Evolutionary conservation across 1,140 invertebrate genomes (phyloP).

Genomic region (Euura lappo): DNA sequence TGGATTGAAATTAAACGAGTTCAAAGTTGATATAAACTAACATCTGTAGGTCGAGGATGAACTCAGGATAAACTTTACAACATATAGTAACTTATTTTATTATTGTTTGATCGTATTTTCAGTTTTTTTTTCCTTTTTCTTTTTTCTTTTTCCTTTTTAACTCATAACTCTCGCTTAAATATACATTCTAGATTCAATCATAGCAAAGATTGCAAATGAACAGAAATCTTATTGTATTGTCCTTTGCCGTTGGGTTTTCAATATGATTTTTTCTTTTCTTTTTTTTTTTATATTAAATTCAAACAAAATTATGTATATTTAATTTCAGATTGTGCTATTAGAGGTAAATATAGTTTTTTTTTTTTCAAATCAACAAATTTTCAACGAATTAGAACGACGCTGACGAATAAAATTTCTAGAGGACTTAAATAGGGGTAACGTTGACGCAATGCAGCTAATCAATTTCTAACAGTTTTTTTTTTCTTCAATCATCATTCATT

Average conservation of each 20-base stretch:
- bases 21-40: neutral
- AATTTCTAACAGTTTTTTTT: neutral
- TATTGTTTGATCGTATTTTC: constrained; percentile 5
- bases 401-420: neutral
- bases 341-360: neutral
- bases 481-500: too few species aligned
- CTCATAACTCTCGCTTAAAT: neutral
- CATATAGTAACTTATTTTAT: constrained; percentile 7
- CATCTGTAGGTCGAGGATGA: neutral
- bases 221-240: neutral
- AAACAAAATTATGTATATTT: neutral
- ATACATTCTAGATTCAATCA: constrained; percentile 6
- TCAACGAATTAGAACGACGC: neutral
- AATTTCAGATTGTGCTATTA: constrained; percentile 7
- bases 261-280: too few species aligned
- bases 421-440: neutral
- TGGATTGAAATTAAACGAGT: neutral
- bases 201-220: constrained; percentile 6
- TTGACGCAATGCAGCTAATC: neutral
- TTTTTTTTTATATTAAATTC: neutral
- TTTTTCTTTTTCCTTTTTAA: neutral
- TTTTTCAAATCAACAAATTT: neutral
- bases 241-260: neutral
- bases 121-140: neutral
- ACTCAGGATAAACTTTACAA: constrained; percentile 1